Evolutionary conservation across 92 coral and sea anemone species (phyloP).

Genomic region (Phymanthus crucifer): DNA sequence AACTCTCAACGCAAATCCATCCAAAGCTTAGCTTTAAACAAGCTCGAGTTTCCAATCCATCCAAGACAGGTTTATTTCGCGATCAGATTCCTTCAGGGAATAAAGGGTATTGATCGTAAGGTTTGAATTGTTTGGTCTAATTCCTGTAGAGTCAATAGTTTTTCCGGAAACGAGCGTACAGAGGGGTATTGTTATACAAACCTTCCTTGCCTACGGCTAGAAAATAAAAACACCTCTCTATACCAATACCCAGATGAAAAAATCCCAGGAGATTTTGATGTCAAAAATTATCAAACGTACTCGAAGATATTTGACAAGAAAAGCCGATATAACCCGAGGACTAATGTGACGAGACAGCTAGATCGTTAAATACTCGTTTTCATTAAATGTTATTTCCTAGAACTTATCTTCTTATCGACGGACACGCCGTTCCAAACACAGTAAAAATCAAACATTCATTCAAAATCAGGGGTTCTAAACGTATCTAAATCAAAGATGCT

Average conservation of each 20-base stretch:
- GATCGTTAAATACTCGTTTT: conserved; percentile 2
- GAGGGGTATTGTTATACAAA: not conserved
- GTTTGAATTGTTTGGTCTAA: conserved; percentile 10
- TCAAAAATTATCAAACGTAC: not conserved
- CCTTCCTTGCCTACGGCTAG: not conserved
- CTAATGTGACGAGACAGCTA: not conserved
- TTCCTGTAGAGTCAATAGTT: conserved; percentile 5
- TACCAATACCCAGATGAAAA: not conserved
- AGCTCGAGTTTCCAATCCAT: not conserved
- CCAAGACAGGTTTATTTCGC: not conserved
- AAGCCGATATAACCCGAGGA: not conserved
- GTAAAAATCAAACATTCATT: not conserved
- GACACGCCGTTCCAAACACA: not conserved
- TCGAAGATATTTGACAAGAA: not conserved
- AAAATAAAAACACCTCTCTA: not conserved
- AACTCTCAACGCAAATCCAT: not conserved
- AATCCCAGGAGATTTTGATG: not conserved
- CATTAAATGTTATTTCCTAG: conserved; percentile 5
- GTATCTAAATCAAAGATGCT: not conserved
- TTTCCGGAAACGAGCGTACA: conserved; percentile 26
- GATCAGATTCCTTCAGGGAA: not conserved
- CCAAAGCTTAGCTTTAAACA: not conserved
- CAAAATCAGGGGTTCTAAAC: not conserved
- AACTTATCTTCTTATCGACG: not conserved
- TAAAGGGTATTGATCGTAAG: not conserved